Base-by-base conservation (phyloP, 37 sponge, comb jelly and placozoan genomes). In the Aplysina aerophoba region DNA sequence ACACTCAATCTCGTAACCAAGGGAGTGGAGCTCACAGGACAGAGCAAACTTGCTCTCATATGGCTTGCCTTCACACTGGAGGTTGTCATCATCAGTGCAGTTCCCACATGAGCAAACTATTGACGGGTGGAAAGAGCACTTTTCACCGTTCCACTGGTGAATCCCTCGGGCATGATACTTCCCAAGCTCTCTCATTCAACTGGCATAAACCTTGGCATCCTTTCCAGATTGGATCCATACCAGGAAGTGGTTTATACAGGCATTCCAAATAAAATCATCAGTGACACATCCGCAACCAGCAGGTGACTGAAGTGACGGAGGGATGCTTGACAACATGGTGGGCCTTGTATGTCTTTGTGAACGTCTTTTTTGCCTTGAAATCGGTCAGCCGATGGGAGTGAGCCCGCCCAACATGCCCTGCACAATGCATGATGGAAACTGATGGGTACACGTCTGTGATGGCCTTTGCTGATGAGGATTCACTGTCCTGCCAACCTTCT, bases 401-500 rank as follows among this genome's bases (percentile, higher is more conserved):
- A 1, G 86, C 64, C 39, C 80, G 38, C 2, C 66, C 80, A 16
- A 74, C 79, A 63, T 86, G 86, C 1, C 86, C 86, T 34, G 53
- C 79, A 63, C 86, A 86, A 15, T 53, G 3, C 86, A 86, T 86
- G 13, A 77, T 40, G 59, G 11, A 31, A 2, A 27, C 82, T 19
- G 44, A 33, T 24, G 35, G 33, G 53, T 53, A 86, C 38, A 33
- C 59, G 4, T 78, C 56, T 14, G 4, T 4, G 8, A 86, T 35
- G 20, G 73, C 28, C 19, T 87, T 87, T 20, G 81, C 75, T 20
- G 80, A 59, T 15, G 86, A 86, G 16, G 86, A 86, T 36, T 86
- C 86, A 22, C 44, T 31, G 56, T 87, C 88, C 64, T 87, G 87
- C 87, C 87, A 87, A 20, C 84, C 79, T 37, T 63, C 67, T 13